Evolutionary conservation across 2,797 vertebrate species (phyloP), one percentile per base, ranked within the genome.

Genomic region (Paguma larvata): DNA sequence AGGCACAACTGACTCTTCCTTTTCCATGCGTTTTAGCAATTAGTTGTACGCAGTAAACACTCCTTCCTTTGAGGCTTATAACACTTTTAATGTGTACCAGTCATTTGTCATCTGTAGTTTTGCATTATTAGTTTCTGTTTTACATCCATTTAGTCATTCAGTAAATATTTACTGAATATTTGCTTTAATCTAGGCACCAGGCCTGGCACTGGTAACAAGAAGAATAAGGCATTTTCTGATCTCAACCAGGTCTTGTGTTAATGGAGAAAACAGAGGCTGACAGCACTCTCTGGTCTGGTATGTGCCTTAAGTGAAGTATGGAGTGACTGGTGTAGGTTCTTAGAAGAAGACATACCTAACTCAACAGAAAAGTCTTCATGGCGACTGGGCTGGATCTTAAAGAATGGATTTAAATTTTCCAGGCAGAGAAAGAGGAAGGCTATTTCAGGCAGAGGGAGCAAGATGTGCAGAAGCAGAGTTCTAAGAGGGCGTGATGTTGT

Each of bases 111-210:
- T 84, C 77, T 92, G 34, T 6, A 67, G 38, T 27, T 91, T 89
- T 89, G 5, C 56, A 73, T 46, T 72, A 91, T 80, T 96, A n/a
- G 38, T 77, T 97, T 96, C 46, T 90, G 77, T 63, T 89, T 87
- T 95, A 48, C 44, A 30, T 90, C 56, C 30, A 63, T 91, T 89
- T 41, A 94, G 38, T 68, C 72, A 86, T 83, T 93, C 38, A 73
- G 14, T 79, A 91, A 96, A 79, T 21, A 89, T 92, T 83, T 79
- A n/a, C 27, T 88, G 59, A 92, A 30, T 92, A 51, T 72, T 68
- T 95, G 79, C 27, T 70, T 84, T 86, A 51, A 51, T 91, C 23
- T 25, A 92, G 53, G 38, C 30, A 70, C 59, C 25, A 23, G 78
- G 68, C 41, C 34, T 84, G 59, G 59, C 16, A 46, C 62, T 84